These are phyloP conservation scores for Catharus bicknelli DNA, from an alignment of 2,113 vertebrate species.

Conservation along the genomic window DNA sequence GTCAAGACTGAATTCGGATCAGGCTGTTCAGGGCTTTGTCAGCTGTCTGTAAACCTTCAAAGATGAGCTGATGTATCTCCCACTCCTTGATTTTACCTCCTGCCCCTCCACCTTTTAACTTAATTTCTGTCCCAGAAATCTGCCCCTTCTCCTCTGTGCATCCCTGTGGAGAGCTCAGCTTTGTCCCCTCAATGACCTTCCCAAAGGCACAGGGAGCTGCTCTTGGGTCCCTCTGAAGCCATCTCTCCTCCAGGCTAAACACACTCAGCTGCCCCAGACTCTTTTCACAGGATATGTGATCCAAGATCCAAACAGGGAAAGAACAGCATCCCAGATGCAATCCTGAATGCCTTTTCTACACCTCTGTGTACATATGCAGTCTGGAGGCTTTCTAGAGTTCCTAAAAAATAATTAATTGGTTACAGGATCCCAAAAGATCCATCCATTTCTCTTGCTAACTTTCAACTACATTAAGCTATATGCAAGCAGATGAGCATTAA, in stretches of 20 bases:
- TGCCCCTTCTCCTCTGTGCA: not conserved
- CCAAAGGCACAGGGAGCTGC: not conserved
- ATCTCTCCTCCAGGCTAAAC: rapidly evolving
- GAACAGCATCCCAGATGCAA: not conserved
- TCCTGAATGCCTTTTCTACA: not conserved
- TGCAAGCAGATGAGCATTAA: not conserved
- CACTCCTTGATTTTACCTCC: not conserved
- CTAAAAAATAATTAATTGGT: not conserved
- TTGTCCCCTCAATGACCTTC: not conserved
- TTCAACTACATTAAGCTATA: not conserved
- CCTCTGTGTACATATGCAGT: not conserved
- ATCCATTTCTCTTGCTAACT: not conserved
- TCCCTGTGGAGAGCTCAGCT: not conserved
- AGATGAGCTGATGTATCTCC: not conserved
- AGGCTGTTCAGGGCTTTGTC: not conserved
- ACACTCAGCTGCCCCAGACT: not conserved
- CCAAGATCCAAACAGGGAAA: not conserved
- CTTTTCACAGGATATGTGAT: not conserved
- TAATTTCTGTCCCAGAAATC: not conserved
- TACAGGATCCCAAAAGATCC: not conserved
- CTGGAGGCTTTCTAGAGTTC: not conserved
- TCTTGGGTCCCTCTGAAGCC: not conserved
- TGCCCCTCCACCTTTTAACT: not conserved
- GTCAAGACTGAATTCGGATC: not conserved
- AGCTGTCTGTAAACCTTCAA: not conserved